Percentiles rank a stretch among this genome's conserved stretches.
Evolutionary conservation across 2,113 vertebrate genomes (phyloP).

Genomic region (Macrotis lagotis): DNA sequence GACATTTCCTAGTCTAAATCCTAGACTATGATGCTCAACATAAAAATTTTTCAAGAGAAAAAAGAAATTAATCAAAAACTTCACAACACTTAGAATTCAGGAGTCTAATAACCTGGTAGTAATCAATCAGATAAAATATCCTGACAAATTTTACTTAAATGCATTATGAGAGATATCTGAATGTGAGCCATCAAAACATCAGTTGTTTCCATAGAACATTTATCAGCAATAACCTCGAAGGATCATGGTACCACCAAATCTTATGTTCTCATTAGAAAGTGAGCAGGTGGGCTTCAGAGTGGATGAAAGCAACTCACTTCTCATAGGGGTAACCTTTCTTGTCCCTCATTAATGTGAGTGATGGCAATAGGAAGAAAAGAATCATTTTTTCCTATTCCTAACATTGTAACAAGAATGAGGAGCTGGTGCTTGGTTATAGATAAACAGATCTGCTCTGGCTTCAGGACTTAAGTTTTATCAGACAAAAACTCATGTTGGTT

Average conservation of each 20-base stretch:
- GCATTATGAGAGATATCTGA: slow-evolving; percentile 55
- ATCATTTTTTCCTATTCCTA: slow-evolving; percentile 73
- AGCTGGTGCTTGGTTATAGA: slow-evolving; percentile 64
- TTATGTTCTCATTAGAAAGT: slow-evolving; percentile 80
- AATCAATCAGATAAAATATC: slow-evolving; percentile 59
- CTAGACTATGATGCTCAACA: slow-evolving; percentile 30
- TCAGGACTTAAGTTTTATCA: slow-evolving; percentile 72
- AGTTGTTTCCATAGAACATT: slow-evolving; percentile 67
- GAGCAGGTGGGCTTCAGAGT: slow-evolving; percentile 79
- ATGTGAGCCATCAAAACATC: slow-evolving; percentile 65
- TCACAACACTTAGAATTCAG: slow-evolving; percentile 43
- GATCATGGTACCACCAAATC: slow-evolving; percentile 73
- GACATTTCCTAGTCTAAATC: slow-evolving; percentile 19
- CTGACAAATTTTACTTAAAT: slow-evolving; percentile 63
- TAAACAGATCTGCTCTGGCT: slow-evolving; percentile 63
- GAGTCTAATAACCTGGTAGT: slow-evolving; percentile 56
- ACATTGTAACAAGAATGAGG: slow-evolving; percentile 76
- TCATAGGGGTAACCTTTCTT: slow-evolving; percentile 80
- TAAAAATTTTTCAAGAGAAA: slow-evolving; percentile 41
- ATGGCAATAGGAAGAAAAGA: slow-evolving; percentile 78
- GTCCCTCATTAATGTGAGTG: slow-evolving; percentile 80
- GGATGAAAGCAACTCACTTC: slow-evolving; percentile 79
- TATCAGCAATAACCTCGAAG: slow-evolving; percentile 77
- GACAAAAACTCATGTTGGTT: slow-evolving; percentile 66
- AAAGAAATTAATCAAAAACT: slow-evolving; percentile 65